Evolutionary conservation across 2,888 invertebrate species (phyloP).

Genomic region (Acleris holmiana): DNA sequence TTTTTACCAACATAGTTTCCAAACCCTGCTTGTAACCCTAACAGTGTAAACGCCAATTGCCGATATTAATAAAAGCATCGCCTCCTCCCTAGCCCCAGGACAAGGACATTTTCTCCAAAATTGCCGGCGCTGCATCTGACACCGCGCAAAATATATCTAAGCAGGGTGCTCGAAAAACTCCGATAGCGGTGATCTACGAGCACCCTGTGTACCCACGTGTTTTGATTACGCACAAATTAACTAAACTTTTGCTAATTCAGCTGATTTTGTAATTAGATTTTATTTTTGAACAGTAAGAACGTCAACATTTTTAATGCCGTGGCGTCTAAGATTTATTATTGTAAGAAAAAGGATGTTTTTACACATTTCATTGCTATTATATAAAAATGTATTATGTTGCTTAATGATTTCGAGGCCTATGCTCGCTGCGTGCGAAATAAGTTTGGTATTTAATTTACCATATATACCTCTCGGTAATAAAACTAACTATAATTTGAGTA

Average conservation of each 20-base stretch:
- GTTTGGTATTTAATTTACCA: too few species aligned
- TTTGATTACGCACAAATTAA: conserved; percentile 10
- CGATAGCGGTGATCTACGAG: conserved; percentile 48
- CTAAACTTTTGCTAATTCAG: conserved; percentile 2
- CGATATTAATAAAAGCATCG: conserved; percentile 9
- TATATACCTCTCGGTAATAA: too few species aligned
- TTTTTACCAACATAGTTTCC: too few species aligned
- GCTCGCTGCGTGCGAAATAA: too few species aligned
- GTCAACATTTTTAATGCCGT: too few species aligned
- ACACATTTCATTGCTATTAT: too few species aligned
- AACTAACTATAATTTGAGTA: too few species aligned
- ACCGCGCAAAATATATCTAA: conserved; percentile 46
- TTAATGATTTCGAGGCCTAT: too few species aligned
- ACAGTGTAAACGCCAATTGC: not conserved
- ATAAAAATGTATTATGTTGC: too few species aligned
- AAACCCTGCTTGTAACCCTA: not conserved
- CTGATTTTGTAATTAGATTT: conserved; percentile 2
- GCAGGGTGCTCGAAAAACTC: conserved; percentile 38
- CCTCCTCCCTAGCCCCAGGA: conserved; percentile 42
- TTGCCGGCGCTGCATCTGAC: conserved; percentile 57
- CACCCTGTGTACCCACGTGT: conserved; percentile 16
- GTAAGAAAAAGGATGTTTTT: too few species aligned
- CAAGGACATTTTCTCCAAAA: conserved; percentile 45
- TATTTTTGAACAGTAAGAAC: too few species aligned
- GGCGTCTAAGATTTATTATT: too few species aligned